Evolutionary conservation across 2,797 vertebrate genomes (phyloP).

Genomic region (Notolabrus celidotus): DNA sequence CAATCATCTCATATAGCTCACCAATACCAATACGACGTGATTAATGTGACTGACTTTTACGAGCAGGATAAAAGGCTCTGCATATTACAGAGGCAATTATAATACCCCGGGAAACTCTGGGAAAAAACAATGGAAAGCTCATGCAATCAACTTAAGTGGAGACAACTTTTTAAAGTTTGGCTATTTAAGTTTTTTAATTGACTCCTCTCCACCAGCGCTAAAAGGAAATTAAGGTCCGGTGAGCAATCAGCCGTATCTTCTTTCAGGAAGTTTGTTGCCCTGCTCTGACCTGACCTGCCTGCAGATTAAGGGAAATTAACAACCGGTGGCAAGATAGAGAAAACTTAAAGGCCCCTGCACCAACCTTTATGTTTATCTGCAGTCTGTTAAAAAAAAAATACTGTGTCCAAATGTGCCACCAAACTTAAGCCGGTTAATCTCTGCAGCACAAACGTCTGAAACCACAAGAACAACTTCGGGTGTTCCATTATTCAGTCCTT

Average conservation of each 20-base stretch:
- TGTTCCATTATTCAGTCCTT: too few relatives aligned
- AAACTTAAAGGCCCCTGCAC: slow-evolving; percentile 27
- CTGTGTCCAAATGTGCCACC: too few relatives aligned
- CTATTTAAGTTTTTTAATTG: slow-evolving; percentile 69
- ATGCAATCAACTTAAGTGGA: slow-evolving; percentile 58
- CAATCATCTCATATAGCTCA: slow-evolving; percentile 62
- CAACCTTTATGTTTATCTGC: background rate
- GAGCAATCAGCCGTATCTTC: slow-evolving; percentile 53
- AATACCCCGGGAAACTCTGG: slow-evolving; percentile 46
- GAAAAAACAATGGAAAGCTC: slow-evolving; percentile 58
- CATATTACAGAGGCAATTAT: slow-evolving; percentile 71
- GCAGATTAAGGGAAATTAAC: slow-evolving; percentile 58
- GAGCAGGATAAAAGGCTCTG: slow-evolving; percentile 59
- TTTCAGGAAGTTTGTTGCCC: slow-evolving; percentile 37
- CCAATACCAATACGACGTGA: slow-evolving; percentile 58
- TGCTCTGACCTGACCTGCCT: slow-evolving; percentile 37
- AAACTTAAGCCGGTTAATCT: too few relatives aligned
- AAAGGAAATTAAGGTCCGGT: slow-evolving; percentile 54
- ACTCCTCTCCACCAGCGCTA: slow-evolving; percentile 36
- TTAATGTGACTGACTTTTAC: slow-evolving; percentile 69
- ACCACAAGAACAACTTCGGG: too few relatives aligned
- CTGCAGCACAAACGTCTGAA: too few relatives aligned
- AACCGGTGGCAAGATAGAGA: slow-evolving; percentile 26
- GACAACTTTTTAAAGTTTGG: slow-evolving; percentile 56
- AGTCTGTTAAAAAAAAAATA: background rate